Conservation (phyloP, 2,113 vertebrate genomes). For the Plecotus auritus region DNA sequence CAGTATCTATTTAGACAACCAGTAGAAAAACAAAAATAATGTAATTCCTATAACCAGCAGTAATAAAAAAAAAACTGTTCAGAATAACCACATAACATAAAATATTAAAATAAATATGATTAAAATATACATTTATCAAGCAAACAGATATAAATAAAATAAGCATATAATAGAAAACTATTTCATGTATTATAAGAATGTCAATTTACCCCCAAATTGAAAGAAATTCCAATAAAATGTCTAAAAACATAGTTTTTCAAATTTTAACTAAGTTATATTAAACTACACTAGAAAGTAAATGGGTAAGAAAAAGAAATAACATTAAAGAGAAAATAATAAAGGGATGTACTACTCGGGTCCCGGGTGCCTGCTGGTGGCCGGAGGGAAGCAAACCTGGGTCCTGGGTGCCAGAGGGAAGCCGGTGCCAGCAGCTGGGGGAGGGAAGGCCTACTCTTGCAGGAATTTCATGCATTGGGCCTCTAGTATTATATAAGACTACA, state of each 20-base stretch:
- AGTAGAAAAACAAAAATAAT: not conserved
- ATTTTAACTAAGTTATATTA: not conserved
- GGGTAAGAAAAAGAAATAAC: not conserved
- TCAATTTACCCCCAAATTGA: not conserved
- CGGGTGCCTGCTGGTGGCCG: too few relatives aligned
- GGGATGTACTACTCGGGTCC: too few relatives aligned
- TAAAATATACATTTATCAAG: not conserved
- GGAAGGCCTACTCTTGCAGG: too few relatives aligned
- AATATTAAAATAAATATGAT: not conserved
- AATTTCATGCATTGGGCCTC: too few relatives aligned
- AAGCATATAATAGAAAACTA: not conserved
- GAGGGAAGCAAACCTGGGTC: too few relatives aligned
- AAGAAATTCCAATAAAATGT: not conserved
- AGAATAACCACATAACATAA: not conserved
- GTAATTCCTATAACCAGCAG: not conserved
- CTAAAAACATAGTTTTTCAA: not conserved
- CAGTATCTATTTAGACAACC: not conserved
- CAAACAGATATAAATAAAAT: not conserved
- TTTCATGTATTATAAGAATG: not conserved
- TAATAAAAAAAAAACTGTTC: not conserved
- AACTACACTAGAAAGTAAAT: not conserved
- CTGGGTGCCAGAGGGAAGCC: too few relatives aligned
- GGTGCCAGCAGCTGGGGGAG: too few relatives aligned
- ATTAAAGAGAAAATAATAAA: not conserved
- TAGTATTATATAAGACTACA: rapidly evolving